A percentile compares a stretch with the other conserved stretches of the same genome.
Evolutionary conservation across 2,113 vertebrate species (phyloP).

Genomic region (Eulacestoma nigropectus): DNA sequence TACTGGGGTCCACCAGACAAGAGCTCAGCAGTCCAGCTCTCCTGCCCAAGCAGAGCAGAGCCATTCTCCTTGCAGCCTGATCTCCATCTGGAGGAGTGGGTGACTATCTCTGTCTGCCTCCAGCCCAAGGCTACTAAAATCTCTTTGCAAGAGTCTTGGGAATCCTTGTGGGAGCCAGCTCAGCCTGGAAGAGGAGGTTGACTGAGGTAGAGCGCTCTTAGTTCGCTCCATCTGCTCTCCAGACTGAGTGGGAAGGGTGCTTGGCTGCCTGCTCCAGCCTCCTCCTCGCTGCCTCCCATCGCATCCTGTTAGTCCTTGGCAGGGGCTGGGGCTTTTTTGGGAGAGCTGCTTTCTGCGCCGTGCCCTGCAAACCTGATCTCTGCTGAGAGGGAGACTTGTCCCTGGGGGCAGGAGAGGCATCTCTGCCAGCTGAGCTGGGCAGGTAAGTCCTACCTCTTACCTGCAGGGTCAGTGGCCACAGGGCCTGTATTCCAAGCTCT

Average conservation of each 20-base stretch:
- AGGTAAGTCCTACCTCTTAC: neutral
- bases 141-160: neutral
- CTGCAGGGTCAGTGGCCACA: neutral
- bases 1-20: neutral
- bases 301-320: neutral
- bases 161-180: neutral
- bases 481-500: neutral
- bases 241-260: neutral
- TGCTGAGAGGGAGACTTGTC: neutral
- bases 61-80: neutral
- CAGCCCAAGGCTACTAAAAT: neutral
- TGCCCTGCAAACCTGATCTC: neutral
- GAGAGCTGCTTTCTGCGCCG: neutral
- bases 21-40: neutral
- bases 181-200: neutral
- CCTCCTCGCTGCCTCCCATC: neutral
- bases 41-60: neutral
- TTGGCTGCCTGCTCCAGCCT: constrained; percentile 1
- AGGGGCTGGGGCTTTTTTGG: neutral
- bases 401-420: neutral
- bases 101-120: neutral
- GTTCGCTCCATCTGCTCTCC: constrained; percentile 13
- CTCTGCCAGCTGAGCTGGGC: neutral
- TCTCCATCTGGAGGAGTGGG: neutral
- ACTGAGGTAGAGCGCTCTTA: neutral